phyloP scores from a whole-genome alignment of 2,888 invertebrate genomes.

The Yponomeuta cagnagella region DNA sequence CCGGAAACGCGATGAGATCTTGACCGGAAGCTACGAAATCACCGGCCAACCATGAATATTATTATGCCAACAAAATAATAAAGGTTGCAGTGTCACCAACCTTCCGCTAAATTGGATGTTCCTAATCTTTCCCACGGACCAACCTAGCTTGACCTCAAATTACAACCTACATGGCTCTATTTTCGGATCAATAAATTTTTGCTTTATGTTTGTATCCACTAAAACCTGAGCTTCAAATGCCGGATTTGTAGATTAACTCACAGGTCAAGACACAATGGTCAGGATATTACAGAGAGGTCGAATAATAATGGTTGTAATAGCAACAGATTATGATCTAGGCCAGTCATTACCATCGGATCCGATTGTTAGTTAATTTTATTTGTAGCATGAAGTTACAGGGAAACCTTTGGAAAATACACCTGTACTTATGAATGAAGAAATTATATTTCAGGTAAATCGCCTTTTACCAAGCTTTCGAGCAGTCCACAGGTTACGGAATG shows the following conservation, averaged over 20 bases:
- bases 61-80: conserved; percentile 26
- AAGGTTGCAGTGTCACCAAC: conserved; percentile 7
- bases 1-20: conserved; percentile 62
- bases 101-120: neutral
- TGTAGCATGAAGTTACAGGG: too few relatives aligned
- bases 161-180: neutral
- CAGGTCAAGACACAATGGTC: neutral
- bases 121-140: neutral
- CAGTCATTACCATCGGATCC: neutral
- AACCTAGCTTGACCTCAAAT: neutral
- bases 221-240: neutral
- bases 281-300: conserved; percentile 1
- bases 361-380: conserved; percentile 8
- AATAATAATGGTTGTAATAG: neutral
- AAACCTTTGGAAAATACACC: too few relatives aligned
- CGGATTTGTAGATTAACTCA: too few relatives aligned
- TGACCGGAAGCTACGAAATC: conserved; percentile 48
- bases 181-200: neutral
- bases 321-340: conserved; percentile 8
- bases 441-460: too few relatives aligned
- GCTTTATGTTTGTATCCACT: neutral
- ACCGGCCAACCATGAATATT: conserved; percentile 49
- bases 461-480: too few relatives aligned
- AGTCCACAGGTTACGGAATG: too few relatives aligned
- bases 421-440: too few relatives aligned